Percentiles rank a stretch among this genome's conserved stretches.
These are phyloP conservation scores for Yponomeuta sedellus DNA, from an alignment of 2,888 invertebrate species.

Conservation along the genomic window DNA sequence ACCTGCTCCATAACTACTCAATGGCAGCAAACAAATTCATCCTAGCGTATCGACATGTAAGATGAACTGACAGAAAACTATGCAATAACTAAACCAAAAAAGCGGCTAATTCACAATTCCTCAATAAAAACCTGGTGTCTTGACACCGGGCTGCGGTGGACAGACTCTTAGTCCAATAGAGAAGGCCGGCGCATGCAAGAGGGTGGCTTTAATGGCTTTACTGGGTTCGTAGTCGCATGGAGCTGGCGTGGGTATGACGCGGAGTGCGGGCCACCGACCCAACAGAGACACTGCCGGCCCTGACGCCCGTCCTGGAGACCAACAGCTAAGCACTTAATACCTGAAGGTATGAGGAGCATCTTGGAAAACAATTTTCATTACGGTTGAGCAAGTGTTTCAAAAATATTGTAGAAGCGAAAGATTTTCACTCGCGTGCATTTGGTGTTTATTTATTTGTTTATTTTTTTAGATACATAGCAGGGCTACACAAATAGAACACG, in stretches of 20 bases:
- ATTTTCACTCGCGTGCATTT: too few species aligned
- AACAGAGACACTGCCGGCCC: slow-evolving; percentile 88
- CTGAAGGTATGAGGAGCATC: background rate
- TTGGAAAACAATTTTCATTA: background rate
- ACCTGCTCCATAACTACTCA: too few species aligned
- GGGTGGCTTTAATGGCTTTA: slow-evolving; percentile 76
- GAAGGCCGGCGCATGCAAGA: slow-evolving; percentile 77
- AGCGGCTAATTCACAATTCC: background rate
- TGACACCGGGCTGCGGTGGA: slow-evolving; percentile 57
- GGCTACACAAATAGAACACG: too few species aligned
- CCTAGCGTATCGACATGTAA: too few species aligned
- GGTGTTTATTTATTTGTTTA: too few species aligned
- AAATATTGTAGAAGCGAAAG: too few species aligned
- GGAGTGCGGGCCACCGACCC: slow-evolving; percentile 83
- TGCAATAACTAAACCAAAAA: slow-evolving; percentile 5
- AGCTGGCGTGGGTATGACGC: slow-evolving; percentile 83
- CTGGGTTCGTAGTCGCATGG: slow-evolving; percentile 93
- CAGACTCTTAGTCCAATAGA: slow-evolving; percentile 77
- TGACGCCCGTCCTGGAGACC: slow-evolving; percentile 76
- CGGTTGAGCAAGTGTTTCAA: too few species aligned
- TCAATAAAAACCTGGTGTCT: slow-evolving; percentile 70
- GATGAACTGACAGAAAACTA: too few species aligned
- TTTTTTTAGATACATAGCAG: too few species aligned
- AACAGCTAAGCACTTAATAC: background rate
- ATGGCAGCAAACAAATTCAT: too few species aligned